Evolutionary conservation across 2,888 invertebrate genomes (phyloP), one percentile per base, ranked within the genome.

Genomic region (Leptinotarsa haldemani): DNA sequence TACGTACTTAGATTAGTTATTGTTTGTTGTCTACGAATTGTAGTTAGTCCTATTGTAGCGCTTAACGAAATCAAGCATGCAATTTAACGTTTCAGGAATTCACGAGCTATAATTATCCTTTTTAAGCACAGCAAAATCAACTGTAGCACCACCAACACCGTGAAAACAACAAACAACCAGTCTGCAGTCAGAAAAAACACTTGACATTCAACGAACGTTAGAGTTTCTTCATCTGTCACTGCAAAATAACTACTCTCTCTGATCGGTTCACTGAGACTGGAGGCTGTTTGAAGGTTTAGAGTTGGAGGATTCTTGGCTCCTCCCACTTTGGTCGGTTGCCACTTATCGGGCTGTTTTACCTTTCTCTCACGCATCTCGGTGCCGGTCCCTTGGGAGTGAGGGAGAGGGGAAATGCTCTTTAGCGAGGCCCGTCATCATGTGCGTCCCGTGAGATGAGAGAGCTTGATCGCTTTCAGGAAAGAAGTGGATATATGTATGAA

Each of bases 301-400:
- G 80, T 83, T 82, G 78, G 80, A 81, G 56, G 82, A 80, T 80
- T 79, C 81, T 83, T 82, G 79, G 85, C 86, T 86, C 86, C 86
- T 85, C 86, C 86, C 86, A 85, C 83, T 84, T 83, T 78, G 78
- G 82, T 81, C 82, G 81, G 84, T 83, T 82, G 83, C 84, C 83
- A 84, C 84, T 84, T 84, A 84, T 85, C 86, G 83, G 81, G 82
- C 82, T 80, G 81, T 82, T 81, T 79, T 81, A 81, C 82, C 80
- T 83, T 82, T 82, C 82, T 81, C 80, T 82, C 78, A 80, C 81
- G 79, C 82, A 79, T 76, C 80, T 82, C 77, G 81, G 70, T 78
- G 76, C 71, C 70, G 75, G 75, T 80, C 82, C 81, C 81, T 75
- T 80, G 83, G 83, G 84, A 83, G 81, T 69, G 78, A 85, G 79